Evolutionary conservation across 2,888 invertebrate genomes (phyloP), one percentile per base, ranked within the genome.

Genomic region (Tortrix viridana): DNA sequence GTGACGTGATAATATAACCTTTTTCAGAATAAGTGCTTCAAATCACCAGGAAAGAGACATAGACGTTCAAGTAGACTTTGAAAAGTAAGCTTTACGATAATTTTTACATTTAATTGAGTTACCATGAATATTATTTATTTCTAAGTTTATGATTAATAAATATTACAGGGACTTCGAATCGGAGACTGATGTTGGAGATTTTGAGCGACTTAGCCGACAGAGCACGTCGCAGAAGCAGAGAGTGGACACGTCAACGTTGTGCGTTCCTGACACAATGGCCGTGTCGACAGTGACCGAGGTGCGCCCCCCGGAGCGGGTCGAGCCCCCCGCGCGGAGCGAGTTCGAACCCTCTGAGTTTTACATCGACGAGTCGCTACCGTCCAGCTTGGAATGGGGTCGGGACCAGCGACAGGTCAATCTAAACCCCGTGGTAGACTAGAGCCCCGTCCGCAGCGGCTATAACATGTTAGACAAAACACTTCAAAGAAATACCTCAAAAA

Each of bases 331-430:
- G 32, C 65, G 60, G 18, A 64, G 67, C 56, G 77, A 96, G 88
- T 97, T 96, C 88, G 93, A 95, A 77, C 95, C 94, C 80, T 96
- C 96, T 53, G 96, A 97, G 84, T 96, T 95, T 94, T 97, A 96
- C 93, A 96, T 97, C 87, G 97, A 97, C 81, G 97, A 97, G 87
- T 97, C 97, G 69, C 94, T 97, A 89, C 96, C 97, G 65, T 96
- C 96, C 79, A 97, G 96, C 84, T 94, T 96, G 88, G 95, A 95
- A 77, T 95, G 94, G 90, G 94, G 94, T 88, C 93, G 93, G 84
- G 82, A 81, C 69, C 82, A 80, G 69, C 76, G 85, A 80, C 83
- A 93, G 92, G 90, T 87, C 84, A 90, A 91, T 58, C 75, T 76
- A 81, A 75, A 67, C 66, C 46, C 67, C 69, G 65, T 66, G 60